Evolutionary conservation across 2,888 invertebrate genomes (phyloP).

Genomic region (Asteroscopus sphinx): DNA sequence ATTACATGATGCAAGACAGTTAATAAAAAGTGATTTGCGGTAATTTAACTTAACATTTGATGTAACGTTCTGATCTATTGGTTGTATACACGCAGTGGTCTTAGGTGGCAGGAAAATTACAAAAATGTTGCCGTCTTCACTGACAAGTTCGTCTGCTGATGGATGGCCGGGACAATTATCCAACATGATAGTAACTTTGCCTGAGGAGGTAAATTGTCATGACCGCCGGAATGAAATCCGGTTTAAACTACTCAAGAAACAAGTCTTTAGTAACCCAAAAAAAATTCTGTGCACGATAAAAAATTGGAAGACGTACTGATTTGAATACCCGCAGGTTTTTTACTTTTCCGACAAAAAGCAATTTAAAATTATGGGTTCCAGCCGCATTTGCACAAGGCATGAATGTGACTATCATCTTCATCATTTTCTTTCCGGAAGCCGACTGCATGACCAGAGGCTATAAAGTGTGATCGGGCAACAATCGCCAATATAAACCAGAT

Average conservation of each 20-base stretch:
- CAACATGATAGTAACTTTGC: too few relatives aligned
- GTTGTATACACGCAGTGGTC: conserved; percentile 46
- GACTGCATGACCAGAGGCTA: conserved; percentile 48
- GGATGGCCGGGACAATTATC: conserved; percentile 29
- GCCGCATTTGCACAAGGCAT: conserved; percentile 58
- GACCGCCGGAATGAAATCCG: too few relatives aligned
- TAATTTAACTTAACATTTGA: conserved; percentile 51
- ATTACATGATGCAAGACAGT: too few relatives aligned
- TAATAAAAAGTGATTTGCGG: conserved; percentile 41
- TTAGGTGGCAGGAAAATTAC: conserved; percentile 50
- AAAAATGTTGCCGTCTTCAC: conserved; percentile 46
- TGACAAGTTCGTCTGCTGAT: conserved; percentile 42
- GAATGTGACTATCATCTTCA: conserved; percentile 56
- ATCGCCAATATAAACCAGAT: conserved; percentile 45
- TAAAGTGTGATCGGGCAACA: conserved; percentile 57
- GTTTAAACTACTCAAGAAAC: too few relatives aligned
- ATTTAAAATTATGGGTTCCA: conserved; percentile 42
- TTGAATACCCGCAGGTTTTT: conserved; percentile 59
- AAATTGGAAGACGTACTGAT: conserved; percentile 57
- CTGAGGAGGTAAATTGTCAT: too few relatives aligned
- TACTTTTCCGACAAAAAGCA: conserved; percentile 57
- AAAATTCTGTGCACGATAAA: conserved; percentile 36
- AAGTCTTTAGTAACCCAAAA: too few relatives aligned
- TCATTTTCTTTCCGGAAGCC: conserved; percentile 50
- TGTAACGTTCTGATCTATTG: conserved; percentile 55